Evolutionary conservation across 2,797 vertebrate genomes (phyloP).

Genomic region (Alcedo atthis): DNA sequence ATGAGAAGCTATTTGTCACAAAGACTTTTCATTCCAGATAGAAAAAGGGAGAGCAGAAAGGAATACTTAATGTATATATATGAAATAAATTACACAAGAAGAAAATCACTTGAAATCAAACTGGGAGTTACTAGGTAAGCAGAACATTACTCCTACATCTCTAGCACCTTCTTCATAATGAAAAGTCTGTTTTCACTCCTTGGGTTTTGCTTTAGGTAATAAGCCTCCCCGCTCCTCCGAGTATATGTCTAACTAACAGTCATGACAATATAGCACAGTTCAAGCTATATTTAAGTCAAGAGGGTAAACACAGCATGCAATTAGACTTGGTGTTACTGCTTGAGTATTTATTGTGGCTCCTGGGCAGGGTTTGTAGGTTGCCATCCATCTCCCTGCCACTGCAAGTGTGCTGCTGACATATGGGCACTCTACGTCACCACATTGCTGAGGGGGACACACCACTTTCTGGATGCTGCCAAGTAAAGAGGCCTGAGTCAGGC

Average conservation of each 20-base stretch:
- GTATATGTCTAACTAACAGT: background rate
- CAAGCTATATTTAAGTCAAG: background rate
- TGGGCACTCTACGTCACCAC: background rate
- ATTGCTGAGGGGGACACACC: background rate
- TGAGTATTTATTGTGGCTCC: background rate
- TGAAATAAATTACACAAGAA: background rate
- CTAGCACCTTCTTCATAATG: background rate
- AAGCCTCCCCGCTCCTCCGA: background rate
- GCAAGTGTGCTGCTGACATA: background rate
- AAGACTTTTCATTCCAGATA: background rate
- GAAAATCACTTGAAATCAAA: background rate
- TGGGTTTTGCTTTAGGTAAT: background rate
- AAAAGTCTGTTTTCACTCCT: background rate
- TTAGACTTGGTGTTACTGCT: background rate
- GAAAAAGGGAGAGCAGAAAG: background rate
- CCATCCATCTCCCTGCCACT: background rate
- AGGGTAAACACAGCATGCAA: background rate
- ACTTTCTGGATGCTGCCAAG: background rate
- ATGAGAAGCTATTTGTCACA: background rate
- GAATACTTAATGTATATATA: background rate
- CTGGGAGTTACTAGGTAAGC: background rate
- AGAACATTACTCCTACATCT: background rate
- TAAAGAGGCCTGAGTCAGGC: background rate
- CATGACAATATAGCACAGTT: background rate
- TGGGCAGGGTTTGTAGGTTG: background rate